Percentiles rank a stretch among this genome's conserved stretches.
These are phyloP conservation scores for Urocynchramus pylzowi DNA, from an alignment of 2,113 vertebrate species.

Conservation along the genomic window DNA sequence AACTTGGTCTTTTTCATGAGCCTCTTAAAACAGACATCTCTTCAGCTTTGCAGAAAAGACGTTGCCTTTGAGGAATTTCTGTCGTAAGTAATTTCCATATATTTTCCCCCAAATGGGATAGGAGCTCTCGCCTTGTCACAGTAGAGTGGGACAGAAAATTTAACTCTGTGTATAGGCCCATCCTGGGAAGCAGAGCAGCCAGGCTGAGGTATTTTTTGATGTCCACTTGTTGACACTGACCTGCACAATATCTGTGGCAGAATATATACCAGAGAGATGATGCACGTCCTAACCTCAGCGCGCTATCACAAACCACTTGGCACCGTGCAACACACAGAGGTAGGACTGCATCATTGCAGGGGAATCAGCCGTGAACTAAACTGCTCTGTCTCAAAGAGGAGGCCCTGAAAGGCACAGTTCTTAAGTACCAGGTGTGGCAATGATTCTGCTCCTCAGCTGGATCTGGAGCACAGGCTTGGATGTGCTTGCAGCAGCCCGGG, in stretches of 20 bases:
- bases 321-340: background rate
- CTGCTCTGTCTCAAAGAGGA: background rate
- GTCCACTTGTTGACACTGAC: background rate
- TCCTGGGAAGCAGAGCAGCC: background rate
- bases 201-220: background rate
- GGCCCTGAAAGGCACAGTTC: background rate
- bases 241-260: background rate
- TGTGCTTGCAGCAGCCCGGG: accelerated
- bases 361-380: background rate
- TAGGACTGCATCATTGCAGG: accelerated
- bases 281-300: accelerated
- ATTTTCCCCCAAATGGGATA: background rate
- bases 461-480: background rate
- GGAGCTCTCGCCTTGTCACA: background rate
- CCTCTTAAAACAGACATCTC: background rate
- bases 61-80: background rate
- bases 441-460: background rate
- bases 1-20: background rate
- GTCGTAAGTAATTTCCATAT: background rate
- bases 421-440: background rate
- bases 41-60: background rate
- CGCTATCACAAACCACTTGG: background rate
- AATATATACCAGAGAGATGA: background rate
- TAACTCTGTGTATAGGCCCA: background rate
- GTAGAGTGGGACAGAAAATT: background rate